Conservation (phyloP, 1,140 invertebrate genomes). For the Drosophila sucinea region DNA sequence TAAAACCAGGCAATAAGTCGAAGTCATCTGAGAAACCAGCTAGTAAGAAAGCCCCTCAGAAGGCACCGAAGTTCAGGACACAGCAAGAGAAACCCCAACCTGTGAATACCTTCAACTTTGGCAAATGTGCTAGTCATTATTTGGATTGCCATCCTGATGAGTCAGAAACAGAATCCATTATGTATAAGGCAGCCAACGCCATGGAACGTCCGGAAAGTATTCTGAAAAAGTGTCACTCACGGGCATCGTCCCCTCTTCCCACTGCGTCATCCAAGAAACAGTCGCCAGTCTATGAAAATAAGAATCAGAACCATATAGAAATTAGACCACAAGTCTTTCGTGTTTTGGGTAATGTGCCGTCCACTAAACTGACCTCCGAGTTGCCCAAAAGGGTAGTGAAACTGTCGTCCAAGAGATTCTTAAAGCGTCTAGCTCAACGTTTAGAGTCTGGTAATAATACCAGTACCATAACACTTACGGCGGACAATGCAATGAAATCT, state of each 20-base stretch:
- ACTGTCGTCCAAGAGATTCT: background rate
- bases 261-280: background rate
- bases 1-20: background rate
- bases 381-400: background rate
- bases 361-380: background rate
- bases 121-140: constrained; percentile 22
- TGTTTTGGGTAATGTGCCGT: background rate
- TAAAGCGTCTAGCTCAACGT: background rate
- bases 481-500: background rate
- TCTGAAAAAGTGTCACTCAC: background rate
- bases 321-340: background rate
- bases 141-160: background rate
- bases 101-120: constrained; percentile 28
- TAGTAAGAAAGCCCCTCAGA: background rate
- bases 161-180: background rate
- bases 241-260: background rate
- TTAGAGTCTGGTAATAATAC: background rate
- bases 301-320: background rate
- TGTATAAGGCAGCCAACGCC: constrained; percentile 13
- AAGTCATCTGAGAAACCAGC: background rate
- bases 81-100: background rate
- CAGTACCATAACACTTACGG: constrained; percentile 30
- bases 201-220: background rate
- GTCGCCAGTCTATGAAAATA: background rate
- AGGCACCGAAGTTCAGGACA: background rate